Base-by-base conservation (phyloP, 2,888 invertebrate genomes). In the Cerastoderma edule region DNA sequence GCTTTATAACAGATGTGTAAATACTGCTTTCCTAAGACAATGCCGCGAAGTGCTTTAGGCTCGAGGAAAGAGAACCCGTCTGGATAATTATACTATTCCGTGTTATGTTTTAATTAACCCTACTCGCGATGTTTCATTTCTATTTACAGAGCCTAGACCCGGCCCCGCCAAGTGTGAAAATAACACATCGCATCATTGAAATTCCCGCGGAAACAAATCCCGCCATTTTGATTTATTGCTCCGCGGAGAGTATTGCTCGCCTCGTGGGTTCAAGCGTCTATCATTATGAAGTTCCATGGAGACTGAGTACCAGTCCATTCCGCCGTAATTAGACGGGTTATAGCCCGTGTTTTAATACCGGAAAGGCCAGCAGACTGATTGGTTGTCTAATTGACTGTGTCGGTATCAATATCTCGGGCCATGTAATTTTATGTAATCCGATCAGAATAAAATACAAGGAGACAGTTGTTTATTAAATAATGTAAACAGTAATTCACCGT, bases 311-410 rank as follows among this genome's bases (percentile, higher is more conserved):
- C 65, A 48, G 65, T 46, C 46, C 32, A 30, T 6, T 48, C 30
- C 53, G 67, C 72, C 54, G 54, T 76, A 72, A 76, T 76, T 76
- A 76, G 68, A 44, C 64, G 64, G 72, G 67, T 76, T 76, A 72
- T 65, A 46, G 48, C 48, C 32, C 48, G 32, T 48, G n/a, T 60
- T 48, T 48, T 65, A 65, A 65, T 65, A 65, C 48, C 65, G 50
- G 74, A 78, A 78, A 78, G 74, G 74, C 74, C 71, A 74, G 67
- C 67, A 78, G 56, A 71, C 64, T 71, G 78, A 78, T 78, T 78
- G 70, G 70, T 71, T 71, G 57, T 63, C 39, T 78, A 78, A 78
- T 78, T 78, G 67, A 48, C 70, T 71, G 56, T 71, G 78, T 78
- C 78, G 74, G 73, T 67, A 73, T 72, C 64, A 74, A 74, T 78